Percentiles rank a stretch among this genome's conserved stretches.
phyloP scores from a whole-genome alignment of 2,888 invertebrate species.

The Drosophila glabriapex region DNA sequence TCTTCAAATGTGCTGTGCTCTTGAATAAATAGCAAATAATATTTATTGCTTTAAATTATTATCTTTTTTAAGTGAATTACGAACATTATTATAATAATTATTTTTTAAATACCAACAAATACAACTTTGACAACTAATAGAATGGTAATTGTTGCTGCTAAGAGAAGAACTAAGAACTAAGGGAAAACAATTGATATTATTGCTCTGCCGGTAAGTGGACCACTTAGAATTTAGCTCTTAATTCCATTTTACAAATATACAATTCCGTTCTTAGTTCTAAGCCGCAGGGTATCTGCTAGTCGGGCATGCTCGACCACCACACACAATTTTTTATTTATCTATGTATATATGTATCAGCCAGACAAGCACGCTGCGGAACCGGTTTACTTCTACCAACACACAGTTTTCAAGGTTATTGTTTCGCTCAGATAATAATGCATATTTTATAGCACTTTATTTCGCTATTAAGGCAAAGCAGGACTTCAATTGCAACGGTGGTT shows the following conservation, averaged over 20 bases:
- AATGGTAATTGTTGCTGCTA: background rate
- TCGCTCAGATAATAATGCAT: slow-evolving; percentile 55
- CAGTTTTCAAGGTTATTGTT: slow-evolving; percentile 60
- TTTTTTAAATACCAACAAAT: too few species aligned
- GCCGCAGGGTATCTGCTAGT: background rate
- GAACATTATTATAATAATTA: too few species aligned
- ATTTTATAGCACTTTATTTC: slow-evolving; percentile 51
- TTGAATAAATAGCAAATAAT: too few species aligned
- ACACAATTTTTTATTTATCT: background rate
- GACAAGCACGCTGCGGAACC: slow-evolving; percentile 14
- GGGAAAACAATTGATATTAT: background rate
- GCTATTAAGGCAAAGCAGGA: slow-evolving; percentile 10
- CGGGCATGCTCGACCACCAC: background rate
- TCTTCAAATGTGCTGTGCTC: too few species aligned
- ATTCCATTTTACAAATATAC: background rate
- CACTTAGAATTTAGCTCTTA: background rate
- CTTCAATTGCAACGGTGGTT: slow-evolving; percentile 26
- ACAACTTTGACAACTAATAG: background rate
- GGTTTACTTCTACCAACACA: slow-evolving; percentile 36
- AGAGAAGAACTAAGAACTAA: background rate
- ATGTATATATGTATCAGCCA: background rate
- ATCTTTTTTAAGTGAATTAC: too few species aligned
- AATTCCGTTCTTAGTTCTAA: background rate
- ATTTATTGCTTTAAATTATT: too few species aligned
- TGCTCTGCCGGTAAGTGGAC: background rate